Conservation (phyloP, 2,888 invertebrate species). For the Leptinotarsa peninsularis region DNA sequence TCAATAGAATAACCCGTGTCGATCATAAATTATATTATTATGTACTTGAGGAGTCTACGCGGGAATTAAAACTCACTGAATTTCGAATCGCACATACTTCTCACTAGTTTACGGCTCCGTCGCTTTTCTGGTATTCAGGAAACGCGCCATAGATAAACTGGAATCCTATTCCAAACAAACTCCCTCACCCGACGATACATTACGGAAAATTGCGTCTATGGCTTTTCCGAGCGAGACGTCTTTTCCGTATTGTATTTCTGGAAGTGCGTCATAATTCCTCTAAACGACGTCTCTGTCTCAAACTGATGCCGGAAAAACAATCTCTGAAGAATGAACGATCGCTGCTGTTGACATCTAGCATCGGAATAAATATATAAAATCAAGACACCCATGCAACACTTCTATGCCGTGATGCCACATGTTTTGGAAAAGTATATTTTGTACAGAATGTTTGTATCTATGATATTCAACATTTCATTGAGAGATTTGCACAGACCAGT, state of each 20-base stretch:
- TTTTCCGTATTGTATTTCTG: slow-evolving; percentile 36
- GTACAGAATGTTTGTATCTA: too few relatives aligned
- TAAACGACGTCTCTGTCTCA: slow-evolving; percentile 50
- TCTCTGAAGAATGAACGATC: slow-evolving; percentile 58
- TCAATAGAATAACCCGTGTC: too few relatives aligned
- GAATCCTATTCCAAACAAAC: slow-evolving; percentile 14
- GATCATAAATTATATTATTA: not conserved
- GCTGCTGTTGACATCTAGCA: slow-evolving; percentile 60
- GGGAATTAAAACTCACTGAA: not conserved
- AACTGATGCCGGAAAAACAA: slow-evolving; percentile 48
- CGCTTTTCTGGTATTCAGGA: slow-evolving; percentile 8
- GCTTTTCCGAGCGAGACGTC: slow-evolving; percentile 26
- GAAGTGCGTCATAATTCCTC: slow-evolving; percentile 49
- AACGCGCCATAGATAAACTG: slow-evolving; percentile 18
- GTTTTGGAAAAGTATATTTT: not conserved
- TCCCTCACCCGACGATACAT: slow-evolving; percentile 25
- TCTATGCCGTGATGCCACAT: slow-evolving; percentile 24
- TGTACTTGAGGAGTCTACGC: not conserved
- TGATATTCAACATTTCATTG: too few relatives aligned
- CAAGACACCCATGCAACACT: slow-evolving; percentile 16
- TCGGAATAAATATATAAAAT: slow-evolving; percentile 60
- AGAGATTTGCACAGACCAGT: too few relatives aligned
- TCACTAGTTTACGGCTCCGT: not conserved
- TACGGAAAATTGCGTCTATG: slow-evolving; percentile 33
- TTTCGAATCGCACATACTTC: slow-evolving; percentile 1